Conservation (phyloP, 2,113 vertebrate genomes). For the Phrynocephalus versicolor region DNA sequence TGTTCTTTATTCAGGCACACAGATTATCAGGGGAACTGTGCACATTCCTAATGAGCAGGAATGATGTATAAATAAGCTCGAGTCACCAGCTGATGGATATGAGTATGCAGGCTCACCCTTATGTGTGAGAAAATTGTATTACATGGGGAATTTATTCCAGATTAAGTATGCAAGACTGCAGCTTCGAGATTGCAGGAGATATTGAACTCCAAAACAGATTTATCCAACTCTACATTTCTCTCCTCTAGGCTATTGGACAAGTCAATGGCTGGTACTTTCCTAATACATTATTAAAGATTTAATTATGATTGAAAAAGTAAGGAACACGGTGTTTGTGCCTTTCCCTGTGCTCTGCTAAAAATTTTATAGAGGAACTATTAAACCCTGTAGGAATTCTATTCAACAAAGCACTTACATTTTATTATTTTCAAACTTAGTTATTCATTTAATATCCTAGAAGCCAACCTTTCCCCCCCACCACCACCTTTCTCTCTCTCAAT, state of each 20-base stretch:
- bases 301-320: conserved; percentile 40
- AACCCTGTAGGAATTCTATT: conserved; percentile 23
- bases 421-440: conserved; percentile 39
- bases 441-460: conserved; percentile 33
- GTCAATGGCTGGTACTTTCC: conserved; percentile 20
- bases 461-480: neutral
- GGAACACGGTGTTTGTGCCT: conserved; percentile 9
- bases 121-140: neutral
- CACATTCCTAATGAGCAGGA: neutral
- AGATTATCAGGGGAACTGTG: neutral
- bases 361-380: conserved; percentile 22
- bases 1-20: neutral
- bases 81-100: no score
- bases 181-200: conserved; percentile 2
- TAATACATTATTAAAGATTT: conserved; percentile 40
- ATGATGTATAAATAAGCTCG: no score
- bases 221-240: neutral
- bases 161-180: neutral
- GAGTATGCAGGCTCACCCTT: no score
- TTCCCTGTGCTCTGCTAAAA: conserved; percentile 20
- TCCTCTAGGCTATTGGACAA: conserved; percentile 25
- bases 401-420: conserved; percentile 40
- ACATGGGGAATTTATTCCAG: neutral
- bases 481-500: neutral
- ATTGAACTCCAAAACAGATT: conserved; percentile 21